Percentiles rank a stretch among this genome's conserved stretches.
Evolutionary conservation across 30 jellyfish, hydroid and myxozoan species (phyloP).

Genomic region (Catostylus mosaicus): DNA sequence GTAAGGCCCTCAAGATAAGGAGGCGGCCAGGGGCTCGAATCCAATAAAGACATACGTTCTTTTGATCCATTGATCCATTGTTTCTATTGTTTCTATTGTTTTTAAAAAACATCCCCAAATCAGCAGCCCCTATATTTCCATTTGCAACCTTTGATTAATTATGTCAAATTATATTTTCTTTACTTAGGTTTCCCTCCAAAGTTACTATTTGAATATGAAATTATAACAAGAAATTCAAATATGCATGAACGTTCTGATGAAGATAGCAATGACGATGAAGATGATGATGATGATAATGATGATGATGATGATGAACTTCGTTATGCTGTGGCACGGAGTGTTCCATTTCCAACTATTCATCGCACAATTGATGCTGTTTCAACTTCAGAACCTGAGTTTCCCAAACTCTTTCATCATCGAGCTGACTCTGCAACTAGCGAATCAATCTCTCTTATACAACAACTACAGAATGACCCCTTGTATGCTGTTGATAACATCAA

Average conservation of each 20-base stretch:
- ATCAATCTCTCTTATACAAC: constrained; percentile 62
- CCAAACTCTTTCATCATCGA: constrained; percentile 81
- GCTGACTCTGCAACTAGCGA: constrained; percentile 52
- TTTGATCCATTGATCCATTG: too few relatives aligned
- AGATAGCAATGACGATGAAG: constrained; percentile 8
- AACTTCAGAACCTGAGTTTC: constrained; percentile 81
- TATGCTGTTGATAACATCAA: constrained; percentile 23
- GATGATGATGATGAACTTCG: constrained; percentile 69
- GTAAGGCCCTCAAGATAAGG: too few relatives aligned
- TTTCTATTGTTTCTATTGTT: too few relatives aligned
- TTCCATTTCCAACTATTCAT: constrained; percentile 50
- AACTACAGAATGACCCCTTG: constrained; percentile 58
- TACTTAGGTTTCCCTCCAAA: constrained; percentile 20
- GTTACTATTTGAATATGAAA: constrained; percentile 50
- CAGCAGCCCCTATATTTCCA: too few relatives aligned
- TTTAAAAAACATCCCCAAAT: too few relatives aligned
- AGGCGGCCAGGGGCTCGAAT: too few relatives aligned
- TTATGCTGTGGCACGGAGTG: constrained; percentile 68
- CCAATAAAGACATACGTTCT: too few relatives aligned
- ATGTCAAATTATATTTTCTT: neutral
- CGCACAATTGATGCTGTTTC: constrained; percentile 77
- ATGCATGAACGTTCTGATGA: constrained; percentile 2
- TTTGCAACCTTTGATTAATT: too few relatives aligned
- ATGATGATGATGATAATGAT: constrained; percentile 52
- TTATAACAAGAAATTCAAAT: constrained; percentile 35